Evolutionary conservation across 1,140 invertebrate species (phyloP), one percentile per base, ranked within the genome.

Genomic region (Trigoniulus corallinus): DNA sequence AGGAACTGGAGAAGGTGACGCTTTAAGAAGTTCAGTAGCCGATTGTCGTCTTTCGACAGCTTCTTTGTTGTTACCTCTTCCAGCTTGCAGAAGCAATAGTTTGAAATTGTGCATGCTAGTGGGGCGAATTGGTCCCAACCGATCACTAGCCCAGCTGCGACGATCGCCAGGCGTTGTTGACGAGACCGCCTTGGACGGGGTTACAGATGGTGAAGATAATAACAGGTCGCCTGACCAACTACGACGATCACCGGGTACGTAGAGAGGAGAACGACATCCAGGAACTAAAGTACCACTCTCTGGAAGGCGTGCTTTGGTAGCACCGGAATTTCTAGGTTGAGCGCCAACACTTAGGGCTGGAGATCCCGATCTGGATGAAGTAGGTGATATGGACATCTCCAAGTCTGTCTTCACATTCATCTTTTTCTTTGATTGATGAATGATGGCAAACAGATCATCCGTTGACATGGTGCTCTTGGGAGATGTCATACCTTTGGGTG

Each of bases 101-200:
- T 62, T 62, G 27, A 62, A 62, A 48, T 62, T 61, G 24, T 53
- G 53, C 50, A 62, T 53, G 12, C 55, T 59, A 2, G 61, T 62
- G 3, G 56, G 61, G 42, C 57, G 59, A 15, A 40, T 40, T n/a
- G 58, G 43, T 21, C 54, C 55, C 21, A 63, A 47, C 39, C 59
- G 53, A 50, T 62, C 61, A 15, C 47, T 54, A 10, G 59, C 61
- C 39, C 50, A 51, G 39, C 50, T 51, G 3, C 37, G 3, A 3
- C 50, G 41, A 25, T 51, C 43, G 15, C 48, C 48, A n/a, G 50
- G 2, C 3, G 18, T 10, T 44, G 4, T 44, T 7, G 7, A 7
- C 7, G 7, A 7, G 15, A 34, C 15, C 15, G 29, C 7, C 12
- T 18, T 13, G 12, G 12, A 13, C 12, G 37, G 37, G 7, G 42